Evolutionary conservation across 2,797 vertebrate species (phyloP).

Genomic region (Danionella dracula): DNA sequence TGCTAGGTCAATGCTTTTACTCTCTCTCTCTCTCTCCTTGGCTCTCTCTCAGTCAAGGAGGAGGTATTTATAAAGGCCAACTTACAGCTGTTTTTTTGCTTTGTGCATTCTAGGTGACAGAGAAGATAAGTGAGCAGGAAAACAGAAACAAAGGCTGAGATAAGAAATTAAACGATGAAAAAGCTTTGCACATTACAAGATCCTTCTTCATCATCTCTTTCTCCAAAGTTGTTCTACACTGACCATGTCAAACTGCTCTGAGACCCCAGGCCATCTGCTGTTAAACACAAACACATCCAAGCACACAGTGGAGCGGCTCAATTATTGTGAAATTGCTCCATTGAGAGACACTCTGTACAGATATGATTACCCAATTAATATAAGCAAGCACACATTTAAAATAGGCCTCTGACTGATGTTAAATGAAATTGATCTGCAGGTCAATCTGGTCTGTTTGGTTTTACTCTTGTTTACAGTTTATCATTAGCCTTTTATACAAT

Average conservation of each 20-base stretch:
- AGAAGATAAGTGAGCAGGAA: neutral
- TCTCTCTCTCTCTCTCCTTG: conserved; percentile 34
- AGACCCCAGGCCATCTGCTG: conserved; percentile 28
- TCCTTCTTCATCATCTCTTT: conserved; percentile 34
- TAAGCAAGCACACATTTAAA: conserved; percentile 7
- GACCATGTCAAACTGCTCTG: conserved; percentile 15
- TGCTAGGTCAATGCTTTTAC: conserved; percentile 73
- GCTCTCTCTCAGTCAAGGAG: neutral
- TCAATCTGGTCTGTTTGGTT: neutral
- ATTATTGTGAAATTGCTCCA: conserved; percentile 26
- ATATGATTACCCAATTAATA: conserved; percentile 19
- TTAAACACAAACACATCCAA: conserved; percentile 23
- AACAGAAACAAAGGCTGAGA: conserved; percentile 46
- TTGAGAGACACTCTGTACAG: conserved; percentile 8
- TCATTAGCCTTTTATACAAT: neutral
- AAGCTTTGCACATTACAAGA: conserved; percentile 14
- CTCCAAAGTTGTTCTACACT: neutral
- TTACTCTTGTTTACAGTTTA: neutral
- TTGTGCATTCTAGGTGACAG: conserved; percentile 46
- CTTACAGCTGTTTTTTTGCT: conserved; percentile 51
- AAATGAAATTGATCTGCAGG: conserved; percentile 12
- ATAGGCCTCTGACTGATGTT: conserved; percentile 7
- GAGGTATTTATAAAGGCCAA: conserved; percentile 5
- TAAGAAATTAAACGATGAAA: conserved; percentile 54
- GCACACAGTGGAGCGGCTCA: conserved; percentile 4